A percentile compares a stretch with the other conserved stretches of the same genome.
Conservation (phyloP, 2,888 invertebrate genomes). For the Hydriomena furcata region DNA sequence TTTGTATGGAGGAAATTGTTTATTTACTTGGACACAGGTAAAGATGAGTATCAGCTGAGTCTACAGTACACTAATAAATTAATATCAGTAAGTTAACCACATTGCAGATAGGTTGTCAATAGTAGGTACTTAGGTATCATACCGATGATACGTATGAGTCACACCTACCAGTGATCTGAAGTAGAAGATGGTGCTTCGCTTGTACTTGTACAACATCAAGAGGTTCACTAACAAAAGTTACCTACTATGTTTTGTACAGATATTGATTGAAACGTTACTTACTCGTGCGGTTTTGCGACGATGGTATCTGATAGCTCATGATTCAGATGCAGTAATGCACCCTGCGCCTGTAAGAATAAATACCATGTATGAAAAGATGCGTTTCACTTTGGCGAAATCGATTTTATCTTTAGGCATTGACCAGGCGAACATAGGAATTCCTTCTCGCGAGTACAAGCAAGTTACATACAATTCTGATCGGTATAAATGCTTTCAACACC, state of each 20-base stretch:
- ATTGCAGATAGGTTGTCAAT: too few species aligned
- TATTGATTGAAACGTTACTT: slow-evolving; percentile 74
- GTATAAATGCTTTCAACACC: not conserved
- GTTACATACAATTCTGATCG: not conserved
- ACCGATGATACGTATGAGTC: too few species aligned
- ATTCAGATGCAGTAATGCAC: slow-evolving; percentile 85
- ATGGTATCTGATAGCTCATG: slow-evolving; percentile 94
- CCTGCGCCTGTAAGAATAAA: slow-evolving; percentile 82
- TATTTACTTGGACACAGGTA: too few species aligned
- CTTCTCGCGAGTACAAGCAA: not conserved
- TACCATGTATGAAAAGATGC: slow-evolving; percentile 37
- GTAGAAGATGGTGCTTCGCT: slow-evolving; percentile 3
- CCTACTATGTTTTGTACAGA: not conserved
- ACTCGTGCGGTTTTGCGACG: slow-evolving; percentile 92
- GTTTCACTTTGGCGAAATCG: slow-evolving; percentile 55
- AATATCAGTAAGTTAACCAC: too few species aligned
- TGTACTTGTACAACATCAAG: too few species aligned
- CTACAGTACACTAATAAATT: too few species aligned
- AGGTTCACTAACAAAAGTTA: too few species aligned
- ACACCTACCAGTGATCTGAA: slow-evolving; percentile 29
- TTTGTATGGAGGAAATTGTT: too few species aligned
- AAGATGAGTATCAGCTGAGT: too few species aligned
- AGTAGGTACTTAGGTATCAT: too few species aligned
- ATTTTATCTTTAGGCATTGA: slow-evolving; percentile 38
- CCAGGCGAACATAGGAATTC: not conserved